These are phyloP conservation scores for Chionomys nivalis DNA, from an alignment of 2,113 vertebrate species.

Conservation along the genomic window DNA sequence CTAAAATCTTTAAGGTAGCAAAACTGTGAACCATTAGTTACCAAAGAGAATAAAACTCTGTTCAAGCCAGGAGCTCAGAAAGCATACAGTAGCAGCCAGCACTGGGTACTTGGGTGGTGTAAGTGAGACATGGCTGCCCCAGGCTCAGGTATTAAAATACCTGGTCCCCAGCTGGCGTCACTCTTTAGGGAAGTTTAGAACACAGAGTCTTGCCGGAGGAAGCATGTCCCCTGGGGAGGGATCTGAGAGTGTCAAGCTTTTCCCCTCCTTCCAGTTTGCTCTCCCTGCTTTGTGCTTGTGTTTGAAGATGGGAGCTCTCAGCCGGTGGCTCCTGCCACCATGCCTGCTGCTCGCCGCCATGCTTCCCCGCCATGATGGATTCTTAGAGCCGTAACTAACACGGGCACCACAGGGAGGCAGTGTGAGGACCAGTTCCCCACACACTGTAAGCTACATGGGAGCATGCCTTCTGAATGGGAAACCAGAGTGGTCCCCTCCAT, in stretches of 20 bases:
- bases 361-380: not conserved
- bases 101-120: not conserved
- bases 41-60: not conserved
- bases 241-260: not conserved
- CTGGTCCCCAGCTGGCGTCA: not conserved
- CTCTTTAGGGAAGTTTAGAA: not conserved
- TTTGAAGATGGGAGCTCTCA: not conserved
- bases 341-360: not conserved
- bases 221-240: not conserved
- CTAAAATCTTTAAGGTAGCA: constrained; percentile 11
- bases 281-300: not conserved
- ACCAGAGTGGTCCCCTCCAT: not conserved
- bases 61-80: not conserved
- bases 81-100: not conserved
- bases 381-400: not conserved
- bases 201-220: not conserved
- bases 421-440: not conserved
- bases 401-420: not conserved
- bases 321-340: not conserved
- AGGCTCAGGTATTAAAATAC: not conserved
- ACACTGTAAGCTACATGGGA: not conserved
- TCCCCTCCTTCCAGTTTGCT: not conserved
- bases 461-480: not conserved
- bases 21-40: not conserved
- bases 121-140: not conserved